Percentiles rank a stretch among this genome's conserved stretches.
phyloP scores from a whole-genome alignment of 2,113 vertebrate species.

The Oxyura jamaicensis region DNA sequence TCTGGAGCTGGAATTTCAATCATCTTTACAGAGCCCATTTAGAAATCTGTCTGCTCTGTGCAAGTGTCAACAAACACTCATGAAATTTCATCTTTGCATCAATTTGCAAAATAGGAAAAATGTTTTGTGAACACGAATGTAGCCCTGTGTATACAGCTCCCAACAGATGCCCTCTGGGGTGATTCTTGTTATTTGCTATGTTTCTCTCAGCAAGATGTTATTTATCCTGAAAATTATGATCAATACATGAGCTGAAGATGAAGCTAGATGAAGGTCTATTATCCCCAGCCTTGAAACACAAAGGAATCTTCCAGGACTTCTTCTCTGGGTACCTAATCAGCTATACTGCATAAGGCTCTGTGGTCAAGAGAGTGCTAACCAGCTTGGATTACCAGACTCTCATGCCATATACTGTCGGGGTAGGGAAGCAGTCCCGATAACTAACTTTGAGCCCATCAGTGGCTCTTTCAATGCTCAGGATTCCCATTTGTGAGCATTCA shows the following conservation, averaged over 20 bases:
- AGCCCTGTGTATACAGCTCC: neutral
- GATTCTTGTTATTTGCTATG: neutral
- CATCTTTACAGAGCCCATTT: slow-evolving; percentile 24
- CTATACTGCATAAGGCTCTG: fast-evolving
- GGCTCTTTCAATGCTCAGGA: neutral
- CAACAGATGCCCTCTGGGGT: neutral
- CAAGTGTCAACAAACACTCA: slow-evolving; percentile 59
- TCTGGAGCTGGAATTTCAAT: slow-evolving; percentile 41
- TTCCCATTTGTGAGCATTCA: neutral
- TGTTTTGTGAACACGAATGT: neutral
- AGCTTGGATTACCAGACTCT: neutral
- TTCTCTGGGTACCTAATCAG: neutral
- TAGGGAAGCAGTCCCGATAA: neutral
- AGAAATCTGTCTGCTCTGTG: slow-evolving; percentile 50
- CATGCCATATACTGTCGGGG: neutral
- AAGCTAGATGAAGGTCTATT: neutral
- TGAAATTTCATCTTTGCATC: slow-evolving; percentile 51
- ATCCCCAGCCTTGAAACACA: neutral
- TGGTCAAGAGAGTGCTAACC: neutral
- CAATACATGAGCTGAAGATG: neutral
- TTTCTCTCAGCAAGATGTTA: neutral
- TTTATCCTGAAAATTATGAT: neutral
- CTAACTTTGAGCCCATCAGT: neutral
- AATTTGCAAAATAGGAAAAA: slow-evolving; percentile 44
- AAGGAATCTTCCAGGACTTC: neutral